Conservation (phyloP, 2,888 invertebrate species). For the Cephus nigrinus region DNA sequence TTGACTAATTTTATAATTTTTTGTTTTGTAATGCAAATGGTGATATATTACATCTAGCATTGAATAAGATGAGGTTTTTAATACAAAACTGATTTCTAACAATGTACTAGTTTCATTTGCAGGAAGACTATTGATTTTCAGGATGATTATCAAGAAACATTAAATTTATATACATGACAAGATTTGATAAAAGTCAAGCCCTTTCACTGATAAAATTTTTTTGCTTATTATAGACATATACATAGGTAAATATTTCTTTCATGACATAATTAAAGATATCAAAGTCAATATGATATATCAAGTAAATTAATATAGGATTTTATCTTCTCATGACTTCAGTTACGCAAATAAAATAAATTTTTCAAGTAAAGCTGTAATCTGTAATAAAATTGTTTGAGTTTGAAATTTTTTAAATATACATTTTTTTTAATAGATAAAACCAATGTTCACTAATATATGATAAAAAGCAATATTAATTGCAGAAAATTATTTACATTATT, state of each 20-base stretch:
- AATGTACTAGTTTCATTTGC: background rate
- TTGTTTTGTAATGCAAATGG: background rate
- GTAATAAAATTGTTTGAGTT: background rate
- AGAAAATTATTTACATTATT: background rate
- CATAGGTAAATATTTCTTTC: background rate
- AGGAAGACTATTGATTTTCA: background rate
- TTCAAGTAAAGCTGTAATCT: background rate
- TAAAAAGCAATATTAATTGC: background rate
- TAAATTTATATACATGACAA: background rate
- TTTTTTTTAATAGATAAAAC: background rate
- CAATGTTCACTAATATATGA: background rate
- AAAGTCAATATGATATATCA: background rate
- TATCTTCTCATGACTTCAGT: background rate
- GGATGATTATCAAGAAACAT: background rate
- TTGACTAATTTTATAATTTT: background rate
- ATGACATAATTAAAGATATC: background rate
- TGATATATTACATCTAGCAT: background rate
- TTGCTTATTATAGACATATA: background rate
- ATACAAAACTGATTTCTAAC: background rate
- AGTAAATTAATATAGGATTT: too few relatives aligned
- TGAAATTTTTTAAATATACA: background rate
- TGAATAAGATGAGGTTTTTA: background rate
- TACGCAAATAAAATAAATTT: background rate
- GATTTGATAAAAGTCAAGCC: background rate
- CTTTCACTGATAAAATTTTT: background rate